A percentile compares a stretch with the other conserved stretches of the same genome.
phyloP scores from a whole-genome alignment of 2,113 vertebrate species.

The Oncorhynchus masou region DNA sequence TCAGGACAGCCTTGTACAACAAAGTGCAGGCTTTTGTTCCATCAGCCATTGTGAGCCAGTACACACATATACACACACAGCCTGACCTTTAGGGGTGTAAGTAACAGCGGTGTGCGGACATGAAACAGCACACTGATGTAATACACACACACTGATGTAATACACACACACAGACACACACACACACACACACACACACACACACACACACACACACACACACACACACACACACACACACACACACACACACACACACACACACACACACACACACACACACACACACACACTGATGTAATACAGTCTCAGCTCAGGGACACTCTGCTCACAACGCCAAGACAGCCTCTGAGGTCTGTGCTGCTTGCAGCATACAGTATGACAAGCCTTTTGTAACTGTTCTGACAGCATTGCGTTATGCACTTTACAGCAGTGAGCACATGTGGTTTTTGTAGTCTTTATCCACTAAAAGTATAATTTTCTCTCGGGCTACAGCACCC shows the following conservation, averaged over 20 bases:
- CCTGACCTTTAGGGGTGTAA: constrained; percentile 6
- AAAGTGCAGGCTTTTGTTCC: not conserved
- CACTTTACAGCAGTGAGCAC: no score
- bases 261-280: constrained; percentile 3
- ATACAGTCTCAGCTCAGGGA: not conserved
- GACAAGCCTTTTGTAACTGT: no score
- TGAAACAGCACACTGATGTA: not conserved
- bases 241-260: not conserved
- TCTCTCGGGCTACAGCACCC: no score
- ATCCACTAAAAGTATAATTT: no score
- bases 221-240: constrained; percentile 2
- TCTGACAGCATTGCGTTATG: no score
- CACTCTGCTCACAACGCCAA: not conserved
- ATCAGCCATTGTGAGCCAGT: not conserved
- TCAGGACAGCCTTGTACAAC: not conserved
- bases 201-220: not conserved
- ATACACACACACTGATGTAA: not conserved
- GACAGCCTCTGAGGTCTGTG: no score
- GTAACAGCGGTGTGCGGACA: not conserved
- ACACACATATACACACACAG: not conserved
- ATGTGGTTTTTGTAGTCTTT: no score
- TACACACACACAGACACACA: not conserved
- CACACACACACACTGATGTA: not conserved
- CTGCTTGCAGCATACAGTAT: no score
- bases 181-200: not conserved